Evolutionary conservation across 2,113 vertebrate species (phyloP), one percentile per base, ranked within the genome.

Genomic region (Glareola pratincola): DNA sequence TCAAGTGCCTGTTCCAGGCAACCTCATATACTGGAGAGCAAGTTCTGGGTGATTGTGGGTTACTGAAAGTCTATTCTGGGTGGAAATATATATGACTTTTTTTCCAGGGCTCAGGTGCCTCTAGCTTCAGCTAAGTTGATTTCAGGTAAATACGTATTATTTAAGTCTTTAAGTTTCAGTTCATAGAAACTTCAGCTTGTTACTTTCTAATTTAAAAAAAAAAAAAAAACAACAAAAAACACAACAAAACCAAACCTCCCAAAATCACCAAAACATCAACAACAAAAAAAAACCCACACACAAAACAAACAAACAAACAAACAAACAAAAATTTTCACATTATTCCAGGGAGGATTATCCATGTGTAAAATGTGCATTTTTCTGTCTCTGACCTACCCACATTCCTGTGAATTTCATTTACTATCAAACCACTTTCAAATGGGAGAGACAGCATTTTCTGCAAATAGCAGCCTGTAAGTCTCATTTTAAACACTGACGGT

Each of bases 11-110:
- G 71, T 96, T 94, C 96, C 93, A 96, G 93, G 84, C 95, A 94
- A 97, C 51, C 74, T 96, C 92, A 95, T 94, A 73, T 45, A 50
- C 93, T 93, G 95, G 96, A 95, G 56, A 97, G 75, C 10, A n/a
- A 94, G 69, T 69, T 92, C 77, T 94, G 91, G 78, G 86, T 93
- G 74, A 67, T 13, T 88, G 80, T 87, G 74, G 86, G 94, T 94
- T 94, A 92, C 92, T 95, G 95, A 91, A 96, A 94, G 20, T 85
- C 80, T 97, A 7, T 76, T 90, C 74, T 91, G 77, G 41, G 45
- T 90, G 67, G 63, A 92, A 85, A 60, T 86, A 73, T 2, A 41
- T 19, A 37, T 45, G 45, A 59, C 19, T 47, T 71, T 71, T 41
- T 43, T 68, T 77, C 77, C 32, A 89, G 48, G 62, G 14, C 75